Evolutionary conservation across 2,797 vertebrate species (phyloP), one percentile per base, ranked within the genome.

Genomic region (Sebastes taczanowskii): DNA sequence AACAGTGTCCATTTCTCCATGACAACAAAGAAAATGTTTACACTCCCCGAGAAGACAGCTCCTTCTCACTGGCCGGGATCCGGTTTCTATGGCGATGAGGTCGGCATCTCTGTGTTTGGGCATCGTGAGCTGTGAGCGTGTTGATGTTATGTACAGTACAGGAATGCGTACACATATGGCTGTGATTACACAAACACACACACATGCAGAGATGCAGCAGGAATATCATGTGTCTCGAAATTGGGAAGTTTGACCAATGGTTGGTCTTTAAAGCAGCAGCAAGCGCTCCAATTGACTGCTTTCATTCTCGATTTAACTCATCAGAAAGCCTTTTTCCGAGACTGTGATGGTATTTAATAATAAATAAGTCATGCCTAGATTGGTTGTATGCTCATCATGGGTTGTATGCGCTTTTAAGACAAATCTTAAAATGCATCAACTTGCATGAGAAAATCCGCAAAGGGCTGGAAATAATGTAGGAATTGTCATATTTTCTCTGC

Each of bases 11-110:
- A 35, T 71, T 89, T 95, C 83, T 85, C 94, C 93, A 92, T 95
- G 93, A 92, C 93, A 94, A 95, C 94, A 88, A 88, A 84, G 82
- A 88, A 90, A 94, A 91, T 96, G 94, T 96, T 95, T 95, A 95
- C 90, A 77, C 82, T 91, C 78, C 59, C 9, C 11, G 89, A 25
- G 72, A 89, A 86, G 88, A 86, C 90, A 80, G 82, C 88, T 88
- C 85, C 84, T 79, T 90, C 86, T 82, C 52, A 87, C 90, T 95
- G 92, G 88, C 84, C 29, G 42, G 69, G 79, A 80, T 93, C 80
- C 70, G 79, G 94, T 95, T 93, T 92, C 95, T 88, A 95, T 93
- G 92, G 94, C 46, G 80, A 95, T 77, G 72, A 62, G 78, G 85
- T 84, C 77, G 11, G 87, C 91, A 83, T 86, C 84, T 88, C 77